Percentiles rank a stretch among this genome's conserved stretches.
phyloP scores from a whole-genome alignment of 1,140 invertebrate genomes.

The Cheumatopsyche charites region DNA sequence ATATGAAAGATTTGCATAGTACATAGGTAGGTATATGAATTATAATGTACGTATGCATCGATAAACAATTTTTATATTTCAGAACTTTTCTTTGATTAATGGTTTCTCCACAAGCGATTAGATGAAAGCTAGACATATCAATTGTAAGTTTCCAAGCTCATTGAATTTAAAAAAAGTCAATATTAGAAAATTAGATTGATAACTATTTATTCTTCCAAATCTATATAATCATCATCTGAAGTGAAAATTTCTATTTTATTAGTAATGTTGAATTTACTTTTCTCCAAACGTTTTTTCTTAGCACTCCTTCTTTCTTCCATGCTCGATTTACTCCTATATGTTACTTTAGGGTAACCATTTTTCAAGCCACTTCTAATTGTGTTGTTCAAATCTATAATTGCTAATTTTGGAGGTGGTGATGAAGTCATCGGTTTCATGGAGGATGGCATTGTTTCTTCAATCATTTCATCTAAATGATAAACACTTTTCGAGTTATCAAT shows the following conservation, averaged over 20 bases:
- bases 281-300: conserved; percentile 40
- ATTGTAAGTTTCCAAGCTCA: too few relatives aligned
- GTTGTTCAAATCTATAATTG: conserved; percentile 47
- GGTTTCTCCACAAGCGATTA: too few relatives aligned
- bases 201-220: too few relatives aligned
- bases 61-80: too few relatives aligned
- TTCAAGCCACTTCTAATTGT: conserved; percentile 45
- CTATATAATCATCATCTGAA: conserved; percentile 44
- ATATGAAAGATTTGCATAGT: too few relatives aligned
- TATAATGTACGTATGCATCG: too few relatives aligned
- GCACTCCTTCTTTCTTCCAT: conserved; percentile 31
- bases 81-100: too few relatives aligned
- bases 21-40: too few relatives aligned
- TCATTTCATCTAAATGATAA: conserved; percentile 36
- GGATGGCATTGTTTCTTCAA: background rate
- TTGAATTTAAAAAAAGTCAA: too few relatives aligned
- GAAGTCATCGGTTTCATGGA: conserved; percentile 17
- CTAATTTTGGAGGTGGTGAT: conserved; percentile 41
- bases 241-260: conserved; percentile 40
- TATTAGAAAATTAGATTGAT: too few relatives aligned
- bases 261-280: conserved; percentile 24
- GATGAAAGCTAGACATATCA: too few relatives aligned
- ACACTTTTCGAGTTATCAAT: conserved; percentile 31
- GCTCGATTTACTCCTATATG: conserved; percentile 32
- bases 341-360: conserved; percentile 30